Conservation (phyloP, 2,797 vertebrate species). For the Danio aesculapii region DNA sequence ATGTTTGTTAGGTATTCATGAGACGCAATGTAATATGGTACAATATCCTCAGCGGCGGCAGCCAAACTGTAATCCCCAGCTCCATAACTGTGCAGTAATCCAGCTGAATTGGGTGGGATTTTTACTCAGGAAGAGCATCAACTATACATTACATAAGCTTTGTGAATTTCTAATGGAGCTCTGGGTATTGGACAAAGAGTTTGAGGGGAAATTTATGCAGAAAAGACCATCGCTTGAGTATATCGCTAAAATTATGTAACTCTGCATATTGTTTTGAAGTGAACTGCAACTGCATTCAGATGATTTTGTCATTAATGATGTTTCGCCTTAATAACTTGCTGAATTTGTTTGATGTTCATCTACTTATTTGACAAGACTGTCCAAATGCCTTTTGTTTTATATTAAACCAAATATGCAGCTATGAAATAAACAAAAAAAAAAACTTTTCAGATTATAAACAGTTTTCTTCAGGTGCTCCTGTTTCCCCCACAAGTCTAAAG, state of each 20-base stretch:
- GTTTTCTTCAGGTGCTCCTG: too few species aligned
- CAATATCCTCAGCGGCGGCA: slow-evolving; percentile 26
- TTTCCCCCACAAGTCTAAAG: too few species aligned
- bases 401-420: not conserved
- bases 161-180: slow-evolving; percentile 2
- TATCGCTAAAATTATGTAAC: slow-evolving; percentile 24
- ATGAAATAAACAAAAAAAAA: too few species aligned
- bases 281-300: not conserved
- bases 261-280: not conserved
- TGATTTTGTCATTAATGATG: not conserved
- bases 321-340: not conserved
- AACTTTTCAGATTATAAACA: too few species aligned
- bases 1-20: slow-evolving; percentile 47
- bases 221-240: not conserved
- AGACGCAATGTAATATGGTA: slow-evolving; percentile 52
- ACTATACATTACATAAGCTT: slow-evolving; percentile 30
- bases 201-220: slow-evolving; percentile 12
- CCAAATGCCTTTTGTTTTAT: not conserved
- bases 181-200: slow-evolving; percentile 9
- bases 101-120: slow-evolving; percentile 53
- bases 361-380: not conserved
- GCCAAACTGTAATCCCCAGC: slow-evolving; percentile 45
- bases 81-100: slow-evolving; percentile 53
- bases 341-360: not conserved
- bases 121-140: slow-evolving; percentile 20